phyloP scores from a whole-genome alignment of 2,797 vertebrate genomes.

The Perodicticus potto region DNA sequence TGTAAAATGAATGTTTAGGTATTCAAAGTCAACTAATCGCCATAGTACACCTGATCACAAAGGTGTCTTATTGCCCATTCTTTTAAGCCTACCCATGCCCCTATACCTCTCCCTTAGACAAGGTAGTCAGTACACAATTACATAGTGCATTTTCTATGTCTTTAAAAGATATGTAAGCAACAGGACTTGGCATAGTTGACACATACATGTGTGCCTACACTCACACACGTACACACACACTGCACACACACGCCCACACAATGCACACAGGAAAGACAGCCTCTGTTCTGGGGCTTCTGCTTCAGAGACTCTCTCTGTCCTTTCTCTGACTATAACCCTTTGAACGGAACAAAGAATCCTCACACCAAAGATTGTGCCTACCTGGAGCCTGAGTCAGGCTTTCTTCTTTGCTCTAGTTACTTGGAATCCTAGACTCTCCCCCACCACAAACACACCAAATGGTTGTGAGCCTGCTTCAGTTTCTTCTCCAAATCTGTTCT shows the following conservation, averaged over 20 bases:
- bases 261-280: background rate
- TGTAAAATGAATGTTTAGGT: background rate
- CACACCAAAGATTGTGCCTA: background rate
- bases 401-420: background rate
- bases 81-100: background rate
- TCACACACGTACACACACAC: background rate
- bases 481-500: background rate
- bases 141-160: background rate
- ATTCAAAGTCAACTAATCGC: background rate
- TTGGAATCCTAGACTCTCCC: background rate
- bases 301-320: background rate
- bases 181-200: background rate
- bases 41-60: background rate
- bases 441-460: background rate
- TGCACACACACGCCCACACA: background rate
- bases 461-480: background rate
- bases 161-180: slow-evolving; percentile 3
- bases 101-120: background rate
- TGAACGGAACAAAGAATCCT: background rate
- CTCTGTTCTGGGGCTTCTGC: background rate
- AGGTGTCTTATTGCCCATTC: background rate
- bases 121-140: background rate
- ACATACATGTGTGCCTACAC: background rate
- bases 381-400: background rate
- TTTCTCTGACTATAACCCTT: background rate